These are phyloP conservation scores for Rhyacophila evoluta DNA, from an alignment of 2,888 invertebrate genomes.

Conservation along the genomic window DNA sequence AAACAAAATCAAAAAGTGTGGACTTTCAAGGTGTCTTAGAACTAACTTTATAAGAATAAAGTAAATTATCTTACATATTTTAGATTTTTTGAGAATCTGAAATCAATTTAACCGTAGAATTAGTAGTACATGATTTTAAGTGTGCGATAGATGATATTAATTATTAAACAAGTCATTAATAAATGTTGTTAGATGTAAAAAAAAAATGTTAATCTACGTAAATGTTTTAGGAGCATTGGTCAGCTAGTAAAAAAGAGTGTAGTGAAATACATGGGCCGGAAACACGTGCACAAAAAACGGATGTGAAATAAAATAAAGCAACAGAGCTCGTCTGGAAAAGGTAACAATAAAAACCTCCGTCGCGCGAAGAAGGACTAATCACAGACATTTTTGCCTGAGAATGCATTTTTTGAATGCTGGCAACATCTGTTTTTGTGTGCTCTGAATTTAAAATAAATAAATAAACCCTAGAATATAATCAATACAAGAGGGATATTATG, in stretches of 20 bases:
- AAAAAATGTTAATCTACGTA: not conserved
- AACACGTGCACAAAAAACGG: conserved; percentile 27
- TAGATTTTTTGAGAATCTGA: too few relatives aligned
- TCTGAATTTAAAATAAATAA: not conserved
- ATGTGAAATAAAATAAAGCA: conserved; percentile 13
- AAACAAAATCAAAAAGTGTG: too few relatives aligned
- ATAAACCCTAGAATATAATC: not conserved
- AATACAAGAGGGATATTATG: too few relatives aligned
- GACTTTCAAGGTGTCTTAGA: too few relatives aligned
- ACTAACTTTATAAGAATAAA: too few relatives aligned
- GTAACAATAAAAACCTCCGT: conserved; percentile 18
- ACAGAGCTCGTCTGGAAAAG: not conserved
- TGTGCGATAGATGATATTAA: too few relatives aligned
- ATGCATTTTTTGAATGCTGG: not conserved
- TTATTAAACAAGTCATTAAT: too few relatives aligned
- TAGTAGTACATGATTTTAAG: too few relatives aligned
- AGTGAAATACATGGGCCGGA: conserved; percentile 25
- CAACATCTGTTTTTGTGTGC: not conserved
- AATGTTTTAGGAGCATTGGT: not conserved
- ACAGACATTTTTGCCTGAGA: not conserved
- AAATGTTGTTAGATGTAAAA: too few relatives aligned
- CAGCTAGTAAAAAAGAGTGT: not conserved
- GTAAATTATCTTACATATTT: too few relatives aligned
- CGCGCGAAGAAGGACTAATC: conserved; percentile 14
- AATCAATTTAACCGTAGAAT: too few relatives aligned